Evolutionary conservation across 2,888 invertebrate species (phyloP), one percentile per base, ranked within the genome.

Genomic region (Mesoligia furuncula): DNA sequence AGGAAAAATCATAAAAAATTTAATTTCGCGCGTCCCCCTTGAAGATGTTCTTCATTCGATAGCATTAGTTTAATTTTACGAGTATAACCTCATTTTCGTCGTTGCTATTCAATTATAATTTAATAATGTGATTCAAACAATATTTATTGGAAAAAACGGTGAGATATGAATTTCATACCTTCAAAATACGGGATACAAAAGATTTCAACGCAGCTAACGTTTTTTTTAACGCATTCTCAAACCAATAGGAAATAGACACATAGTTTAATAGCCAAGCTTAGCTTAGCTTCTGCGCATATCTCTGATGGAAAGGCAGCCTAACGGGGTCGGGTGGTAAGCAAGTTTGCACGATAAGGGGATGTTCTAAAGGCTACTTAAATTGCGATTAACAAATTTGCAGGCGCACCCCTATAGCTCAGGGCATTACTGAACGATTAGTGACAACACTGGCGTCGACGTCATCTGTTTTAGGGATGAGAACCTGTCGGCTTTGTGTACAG

Each of bases 381-480:
- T 70, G 75, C 72, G 75, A 86, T 86, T 81, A 88, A 86, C 88
- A 86, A 86, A 84, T 88, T 86, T 77, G 61, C 83, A 87, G 80
- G 73, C 72, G 72, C 83, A 70, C 66, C 79, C 79, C 83, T 85
- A 83, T 83, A 42, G 42, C 84, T 85, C 59, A 64, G 74, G 36
- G 84, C 75, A 83, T 84, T 83, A 85, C 74, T 51, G 75, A 85
- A 85, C 79, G 84, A 84, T 84, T 85, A 84, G 72, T 75, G 69
- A 73, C 74, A 69, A 45, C 73, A 72, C 85, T 68, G 57, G 51
- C 42, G n/a, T 48, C 66, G 61, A 73, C 69, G 74, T 78, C 79
- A 83, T 84, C 83, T 48, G 48, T 82, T 75, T 62, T 64, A 83
- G 42, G 57, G 36, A 45, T 27, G 61, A 51, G 36, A 80, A 69